Percentiles rank a stretch among this genome's conserved stretches.
Evolutionary conservation across 2,888 invertebrate species (phyloP).

Genomic region (Eudemis profundana): DNA sequence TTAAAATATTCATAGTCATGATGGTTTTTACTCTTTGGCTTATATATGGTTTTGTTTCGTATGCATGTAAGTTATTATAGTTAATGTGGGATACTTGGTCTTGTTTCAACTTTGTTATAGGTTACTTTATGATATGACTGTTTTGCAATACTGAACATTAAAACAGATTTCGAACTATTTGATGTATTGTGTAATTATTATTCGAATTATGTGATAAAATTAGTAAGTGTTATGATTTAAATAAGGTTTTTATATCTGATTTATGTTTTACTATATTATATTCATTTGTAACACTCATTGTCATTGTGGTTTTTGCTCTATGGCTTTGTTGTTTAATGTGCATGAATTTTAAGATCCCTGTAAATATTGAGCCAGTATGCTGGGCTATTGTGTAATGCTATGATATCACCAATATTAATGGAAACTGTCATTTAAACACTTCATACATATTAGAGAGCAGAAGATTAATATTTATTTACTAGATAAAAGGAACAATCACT

Average conservation of each 20-base stretch:
- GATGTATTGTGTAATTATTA: neutral
- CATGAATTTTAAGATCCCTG: conserved; percentile 13
- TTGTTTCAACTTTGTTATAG: conserved; percentile 14
- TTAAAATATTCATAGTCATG: conserved; percentile 53
- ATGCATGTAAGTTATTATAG: conserved; percentile 71
- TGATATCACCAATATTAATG: neutral
- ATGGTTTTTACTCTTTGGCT: conserved; percentile 79
- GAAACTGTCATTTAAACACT: neutral
- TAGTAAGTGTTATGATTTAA: neutral
- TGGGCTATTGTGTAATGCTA: neutral
- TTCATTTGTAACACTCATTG: neutral
- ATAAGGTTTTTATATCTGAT: neutral
- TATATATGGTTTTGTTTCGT: conserved; percentile 65
- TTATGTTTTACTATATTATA: neutral
- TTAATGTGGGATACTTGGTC: conserved; percentile 44
- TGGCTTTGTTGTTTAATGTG: conserved; percentile 19
- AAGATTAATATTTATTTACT: neutral
- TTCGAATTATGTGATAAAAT: neutral
- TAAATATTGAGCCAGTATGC: neutral
- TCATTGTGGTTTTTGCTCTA: conserved; percentile 20
- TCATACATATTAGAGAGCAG: too few species aligned
- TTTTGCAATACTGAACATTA: conserved; percentile 3
- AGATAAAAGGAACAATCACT: too few species aligned
- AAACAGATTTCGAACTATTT: neutral
- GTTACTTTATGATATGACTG: conserved; percentile 12